Percentiles rank a stretch among this genome's conserved stretches.
These are phyloP conservation scores for Astreopora myriophthalma DNA, from an alignment of 64 coral and sea anemone genomes.

Conservation along the genomic window DNA sequence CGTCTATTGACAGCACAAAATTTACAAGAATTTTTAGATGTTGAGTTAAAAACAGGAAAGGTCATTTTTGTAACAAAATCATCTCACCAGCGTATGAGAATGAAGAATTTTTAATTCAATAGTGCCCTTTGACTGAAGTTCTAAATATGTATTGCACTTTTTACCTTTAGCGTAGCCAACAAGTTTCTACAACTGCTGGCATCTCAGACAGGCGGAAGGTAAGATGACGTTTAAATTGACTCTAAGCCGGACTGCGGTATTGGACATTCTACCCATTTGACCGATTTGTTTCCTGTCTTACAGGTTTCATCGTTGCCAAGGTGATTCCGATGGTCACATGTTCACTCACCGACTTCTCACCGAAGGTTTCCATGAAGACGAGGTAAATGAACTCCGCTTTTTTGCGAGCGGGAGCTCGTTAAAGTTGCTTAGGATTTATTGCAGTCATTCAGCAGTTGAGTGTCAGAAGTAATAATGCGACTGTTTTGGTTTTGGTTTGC, in stretches of 20 bases:
- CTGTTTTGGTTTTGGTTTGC: too few species aligned
- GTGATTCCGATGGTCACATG: slow-evolving; percentile 86
- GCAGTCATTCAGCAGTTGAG: too few species aligned
- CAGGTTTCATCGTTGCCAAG: slow-evolving; percentile 97
- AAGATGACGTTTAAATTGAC: not conserved
- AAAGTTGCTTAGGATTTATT: too few species aligned
- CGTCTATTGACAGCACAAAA: too few species aligned
- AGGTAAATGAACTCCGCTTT: slow-evolving; percentile 56
- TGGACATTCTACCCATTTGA: not conserved
- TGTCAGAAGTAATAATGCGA: too few species aligned
- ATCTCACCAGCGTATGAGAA: too few species aligned
- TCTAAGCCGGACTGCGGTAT: not conserved
- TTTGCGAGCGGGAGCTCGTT: not conserved
- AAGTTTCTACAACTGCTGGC: slow-evolving; percentile 95
- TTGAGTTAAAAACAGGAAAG: too few species aligned
- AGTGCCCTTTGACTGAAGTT: too few species aligned
- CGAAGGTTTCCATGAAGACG: slow-evolving; percentile 86
- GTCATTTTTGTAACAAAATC: too few species aligned
- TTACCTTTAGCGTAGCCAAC: slow-evolving; percentile 80
- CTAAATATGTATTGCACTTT: not conserved
- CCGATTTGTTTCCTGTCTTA: not conserved
- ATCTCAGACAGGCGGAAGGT: slow-evolving; percentile 95
- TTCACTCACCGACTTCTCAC: slow-evolving; percentile 93
- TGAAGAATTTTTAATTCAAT: too few species aligned
- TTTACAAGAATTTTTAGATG: too few species aligned